phyloP scores from a whole-genome alignment of 2,797 vertebrate genomes.

The Alauda arvensis region DNA sequence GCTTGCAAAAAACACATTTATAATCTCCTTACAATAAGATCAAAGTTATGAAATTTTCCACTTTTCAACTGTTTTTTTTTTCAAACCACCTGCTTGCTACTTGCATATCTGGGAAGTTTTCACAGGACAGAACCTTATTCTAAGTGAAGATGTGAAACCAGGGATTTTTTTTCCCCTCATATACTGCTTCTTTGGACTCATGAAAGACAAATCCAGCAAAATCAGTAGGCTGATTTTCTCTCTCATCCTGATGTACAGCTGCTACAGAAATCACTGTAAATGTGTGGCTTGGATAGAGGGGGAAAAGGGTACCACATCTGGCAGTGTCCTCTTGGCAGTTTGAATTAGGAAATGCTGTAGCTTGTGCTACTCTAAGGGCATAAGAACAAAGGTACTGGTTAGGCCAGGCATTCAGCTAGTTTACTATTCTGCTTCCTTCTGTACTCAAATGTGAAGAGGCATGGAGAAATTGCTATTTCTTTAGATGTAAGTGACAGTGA shows the following conservation, averaged over 20 bases:
- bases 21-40: background rate
- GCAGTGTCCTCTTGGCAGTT: background rate
- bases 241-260: background rate
- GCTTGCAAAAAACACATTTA: background rate
- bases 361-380: background rate
- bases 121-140: background rate
- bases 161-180: rapidly evolving
- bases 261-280: background rate
- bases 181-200: background rate
- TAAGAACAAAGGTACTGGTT: background rate
- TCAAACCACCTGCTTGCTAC: background rate
- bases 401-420: background rate
- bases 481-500: background rate
- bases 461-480: background rate
- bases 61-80: background rate
- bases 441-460: background rate
- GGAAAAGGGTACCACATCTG: background rate
- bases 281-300: background rate
- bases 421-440: background rate
- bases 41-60: background rate
- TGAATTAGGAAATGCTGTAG: background rate
- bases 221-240: background rate
- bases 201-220: background rate
- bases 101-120: background rate
- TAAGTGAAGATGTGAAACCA: background rate